Evolutionary conservation across 2,797 vertebrate genomes (phyloP).

Genomic region (Loris lydekkerianus): DNA sequence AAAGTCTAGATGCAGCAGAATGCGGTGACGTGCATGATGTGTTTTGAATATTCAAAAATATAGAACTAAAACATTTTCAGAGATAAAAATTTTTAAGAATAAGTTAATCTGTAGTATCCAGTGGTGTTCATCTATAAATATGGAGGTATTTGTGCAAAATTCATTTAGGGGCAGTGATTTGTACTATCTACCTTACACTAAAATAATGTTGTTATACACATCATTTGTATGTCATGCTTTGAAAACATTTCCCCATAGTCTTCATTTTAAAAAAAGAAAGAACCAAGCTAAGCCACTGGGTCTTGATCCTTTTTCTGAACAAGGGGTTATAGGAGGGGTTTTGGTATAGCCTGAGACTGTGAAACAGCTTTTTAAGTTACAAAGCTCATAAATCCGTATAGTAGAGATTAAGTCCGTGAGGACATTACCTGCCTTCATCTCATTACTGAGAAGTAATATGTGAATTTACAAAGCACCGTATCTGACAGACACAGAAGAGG

Average conservation of each 20-base stretch:
- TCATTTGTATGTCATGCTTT: background rate
- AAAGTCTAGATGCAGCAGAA: background rate
- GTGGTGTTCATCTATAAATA: background rate
- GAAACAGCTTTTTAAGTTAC: constrained; percentile 34
- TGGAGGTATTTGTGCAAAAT: background rate
- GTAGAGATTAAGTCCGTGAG: background rate
- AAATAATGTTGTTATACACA: background rate
- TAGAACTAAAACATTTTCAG: background rate
- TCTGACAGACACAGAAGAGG: background rate
- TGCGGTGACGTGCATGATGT: background rate
- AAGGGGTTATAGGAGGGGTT: background rate
- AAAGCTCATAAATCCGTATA: background rate
- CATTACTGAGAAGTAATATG: background rate
- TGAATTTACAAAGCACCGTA: background rate
- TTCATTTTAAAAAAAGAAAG: background rate
- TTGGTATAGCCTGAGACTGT: background rate
- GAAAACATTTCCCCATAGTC: background rate
- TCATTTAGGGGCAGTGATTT: background rate
- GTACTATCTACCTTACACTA: background rate
- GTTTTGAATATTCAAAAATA: background rate
- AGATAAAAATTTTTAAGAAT: background rate
- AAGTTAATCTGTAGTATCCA: background rate
- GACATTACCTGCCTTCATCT: background rate
- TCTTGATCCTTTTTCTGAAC: background rate
- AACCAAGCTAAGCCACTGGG: background rate